These are phyloP conservation scores for Nixonia krombeini DNA, from an alignment of 1,140 invertebrate genomes.

Conservation along the genomic window DNA sequence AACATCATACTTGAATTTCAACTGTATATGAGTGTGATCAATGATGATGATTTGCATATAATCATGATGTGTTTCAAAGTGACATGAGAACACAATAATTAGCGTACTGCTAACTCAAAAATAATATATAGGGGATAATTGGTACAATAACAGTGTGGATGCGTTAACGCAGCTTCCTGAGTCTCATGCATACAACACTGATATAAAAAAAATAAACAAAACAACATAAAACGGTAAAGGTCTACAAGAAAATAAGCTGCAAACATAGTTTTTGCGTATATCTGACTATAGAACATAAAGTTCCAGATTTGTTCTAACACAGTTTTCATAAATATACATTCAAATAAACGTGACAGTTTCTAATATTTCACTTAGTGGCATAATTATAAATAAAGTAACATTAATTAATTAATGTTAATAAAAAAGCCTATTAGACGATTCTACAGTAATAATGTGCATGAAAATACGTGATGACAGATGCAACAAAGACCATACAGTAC, in stretches of 20 bases:
- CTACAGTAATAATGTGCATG: not conserved
- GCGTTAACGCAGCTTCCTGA: slow-evolving; percentile 71
- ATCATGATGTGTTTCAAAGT: not conserved
- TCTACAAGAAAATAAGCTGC: slow-evolving; percentile 32
- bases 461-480: slow-evolving; percentile 4
- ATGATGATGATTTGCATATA: slow-evolving; percentile 15
- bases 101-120: slow-evolving; percentile 4
- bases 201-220: slow-evolving; percentile 11
- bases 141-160: not conserved
- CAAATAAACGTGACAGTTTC: no score
- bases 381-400: no score
- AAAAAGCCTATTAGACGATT: not conserved
- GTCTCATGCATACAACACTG: slow-evolving; percentile 58
- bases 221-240: not conserved
- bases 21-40: slow-evolving; percentile 28
- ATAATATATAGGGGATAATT: not conserved
- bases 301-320: no score
- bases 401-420: not conserved
- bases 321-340: no score
- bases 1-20: no score
- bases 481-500: not conserved
- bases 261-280: no score
- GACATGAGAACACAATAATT: slow-evolving; percentile 14
- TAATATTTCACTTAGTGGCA: no score
- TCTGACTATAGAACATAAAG: no score